phyloP scores from a whole-genome alignment of 2,797 vertebrate genomes.

The Megaceryle alcyon region DNA sequence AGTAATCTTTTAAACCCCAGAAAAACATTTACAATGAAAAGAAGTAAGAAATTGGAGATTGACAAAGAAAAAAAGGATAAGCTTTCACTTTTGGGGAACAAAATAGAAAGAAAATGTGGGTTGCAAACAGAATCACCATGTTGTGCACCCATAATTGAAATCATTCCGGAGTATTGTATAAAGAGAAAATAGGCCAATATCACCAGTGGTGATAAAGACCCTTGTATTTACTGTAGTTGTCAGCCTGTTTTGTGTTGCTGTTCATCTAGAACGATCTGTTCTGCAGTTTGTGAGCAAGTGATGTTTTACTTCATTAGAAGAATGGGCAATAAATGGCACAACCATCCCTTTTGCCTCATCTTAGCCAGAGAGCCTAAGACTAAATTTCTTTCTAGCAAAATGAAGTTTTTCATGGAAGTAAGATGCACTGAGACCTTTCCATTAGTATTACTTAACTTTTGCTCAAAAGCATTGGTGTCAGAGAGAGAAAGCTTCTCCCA shows the following conservation, averaged over 20 bases:
- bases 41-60: neutral
- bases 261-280: neutral
- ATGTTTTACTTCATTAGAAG: neutral
- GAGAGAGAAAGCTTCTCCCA: neutral
- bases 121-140: neutral
- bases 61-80: neutral
- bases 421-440: neutral
- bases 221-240: neutral
- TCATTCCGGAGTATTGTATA: neutral
- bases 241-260: neutral
- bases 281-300: neutral
- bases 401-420: neutral
- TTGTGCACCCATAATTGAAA: neutral
- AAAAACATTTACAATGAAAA: neutral
- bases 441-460: neutral
- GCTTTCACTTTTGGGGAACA: neutral
- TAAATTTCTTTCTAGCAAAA: neutral
- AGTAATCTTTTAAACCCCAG: neutral
- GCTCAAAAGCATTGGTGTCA: neutral
- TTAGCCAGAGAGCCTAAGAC: neutral
- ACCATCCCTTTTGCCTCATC: neutral
- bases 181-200: neutral
- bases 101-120: neutral
- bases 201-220: neutral
- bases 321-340: neutral